Evolutionary conservation across 2,888 invertebrate species (phyloP).

Genomic region (Eupithecia exiguata): DNA sequence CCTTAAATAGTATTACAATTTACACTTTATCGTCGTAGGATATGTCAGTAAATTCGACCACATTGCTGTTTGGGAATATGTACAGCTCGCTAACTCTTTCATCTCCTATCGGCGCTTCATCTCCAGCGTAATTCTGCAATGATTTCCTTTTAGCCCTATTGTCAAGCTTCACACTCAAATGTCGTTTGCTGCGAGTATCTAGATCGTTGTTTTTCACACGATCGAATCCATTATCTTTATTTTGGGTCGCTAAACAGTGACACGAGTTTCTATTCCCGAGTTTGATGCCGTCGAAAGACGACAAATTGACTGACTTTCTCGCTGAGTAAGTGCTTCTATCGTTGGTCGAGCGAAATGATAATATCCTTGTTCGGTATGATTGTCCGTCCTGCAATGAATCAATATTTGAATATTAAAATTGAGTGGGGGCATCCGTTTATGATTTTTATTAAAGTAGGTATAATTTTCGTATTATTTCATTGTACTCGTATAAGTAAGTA

Average conservation of each 20-base stretch:
- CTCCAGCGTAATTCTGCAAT: constrained; percentile 50
- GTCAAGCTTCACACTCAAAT: constrained; percentile 47
- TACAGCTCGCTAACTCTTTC: constrained; percentile 77
- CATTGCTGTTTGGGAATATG: constrained; percentile 77
- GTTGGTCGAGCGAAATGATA: constrained; percentile 76
- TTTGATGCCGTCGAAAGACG: constrained; percentile 62
- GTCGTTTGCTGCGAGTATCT: constrained; percentile 53
- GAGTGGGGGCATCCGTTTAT: no score
- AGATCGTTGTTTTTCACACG: constrained; percentile 57
- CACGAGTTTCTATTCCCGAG: constrained; percentile 63
- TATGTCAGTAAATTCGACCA: constrained; percentile 77
- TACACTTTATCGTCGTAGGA: constrained; percentile 77
- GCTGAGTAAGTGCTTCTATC: constrained; percentile 70
- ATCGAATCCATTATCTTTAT: constrained; percentile 64
- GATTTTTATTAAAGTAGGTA: no score
- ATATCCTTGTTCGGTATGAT: constrained; percentile 73
- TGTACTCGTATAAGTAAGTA: no score
- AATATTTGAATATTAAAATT: neutral
- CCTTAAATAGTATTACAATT: constrained; percentile 44
- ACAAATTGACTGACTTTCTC: constrained; percentile 69
- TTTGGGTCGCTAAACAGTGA: constrained; percentile 62
- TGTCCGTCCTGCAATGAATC: constrained; percentile 71
- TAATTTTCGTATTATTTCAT: no score
- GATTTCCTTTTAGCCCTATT: constrained; percentile 56
- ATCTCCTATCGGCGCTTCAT: constrained; percentile 66